These are phyloP conservation scores for Agapetus fuscipes DNA, from an alignment of 2,888 invertebrate species.

Conservation along the genomic window DNA sequence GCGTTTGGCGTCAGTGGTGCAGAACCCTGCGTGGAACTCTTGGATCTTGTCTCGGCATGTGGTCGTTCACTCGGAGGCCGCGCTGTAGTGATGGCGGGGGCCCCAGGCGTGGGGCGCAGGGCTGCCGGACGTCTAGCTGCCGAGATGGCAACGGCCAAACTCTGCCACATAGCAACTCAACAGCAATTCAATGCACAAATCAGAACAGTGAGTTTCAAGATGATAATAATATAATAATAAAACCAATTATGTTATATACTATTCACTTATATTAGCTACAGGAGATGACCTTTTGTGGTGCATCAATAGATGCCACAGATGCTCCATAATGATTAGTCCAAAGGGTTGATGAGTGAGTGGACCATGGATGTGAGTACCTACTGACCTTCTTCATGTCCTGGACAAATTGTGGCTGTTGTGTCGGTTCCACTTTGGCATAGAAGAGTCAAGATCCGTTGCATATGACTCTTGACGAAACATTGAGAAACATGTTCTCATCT, in stretches of 20 bases:
- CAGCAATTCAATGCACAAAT: conserved; percentile 65
- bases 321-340: too few relatives aligned
- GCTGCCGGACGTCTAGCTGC: conserved; percentile 68
- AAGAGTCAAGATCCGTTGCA: too few relatives aligned
- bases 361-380: too few relatives aligned
- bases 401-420: too few relatives aligned
- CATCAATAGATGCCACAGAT: too few relatives aligned
- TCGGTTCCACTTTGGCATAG: too few relatives aligned
- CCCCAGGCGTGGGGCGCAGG: conserved; percentile 72
- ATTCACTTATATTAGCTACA: too few relatives aligned
- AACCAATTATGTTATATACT: neutral
- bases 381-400: too few relatives aligned
- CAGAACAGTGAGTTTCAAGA: conserved; percentile 53
- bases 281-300: too few relatives aligned
- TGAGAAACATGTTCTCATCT: too few relatives aligned
- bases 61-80: conserved; percentile 28
- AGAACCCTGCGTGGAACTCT: conserved; percentile 10
- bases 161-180: conserved; percentile 32
- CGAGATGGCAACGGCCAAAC: conserved; percentile 57
- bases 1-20: conserved; percentile 15
- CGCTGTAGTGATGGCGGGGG: conserved; percentile 62
- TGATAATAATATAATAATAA: conserved; percentile 3
- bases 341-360: too few relatives aligned
- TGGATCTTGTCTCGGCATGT: conserved; percentile 5
- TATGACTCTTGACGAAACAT: too few relatives aligned